A percentile compares a stretch with the other conserved stretches of the same genome.
These are phyloP conservation scores for Xyrauchen texanus DNA, from an alignment of 2,113 vertebrate genomes.

Conservation along the genomic window DNA sequence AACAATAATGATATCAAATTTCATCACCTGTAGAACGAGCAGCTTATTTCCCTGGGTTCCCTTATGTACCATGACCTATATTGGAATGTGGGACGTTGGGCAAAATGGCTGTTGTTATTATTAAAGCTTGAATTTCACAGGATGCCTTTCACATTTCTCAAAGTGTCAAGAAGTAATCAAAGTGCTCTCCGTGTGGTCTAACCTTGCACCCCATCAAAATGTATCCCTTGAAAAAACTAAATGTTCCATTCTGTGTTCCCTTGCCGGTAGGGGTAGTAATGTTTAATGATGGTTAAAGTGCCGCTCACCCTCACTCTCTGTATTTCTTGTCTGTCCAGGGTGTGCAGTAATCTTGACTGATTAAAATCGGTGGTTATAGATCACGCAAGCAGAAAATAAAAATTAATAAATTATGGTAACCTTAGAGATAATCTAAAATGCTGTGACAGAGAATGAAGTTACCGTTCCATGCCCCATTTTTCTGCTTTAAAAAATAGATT, in stretches of 20 bases:
- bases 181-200: constrained; percentile 35
- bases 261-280: constrained; percentile 43
- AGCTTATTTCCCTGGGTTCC: constrained; percentile 7
- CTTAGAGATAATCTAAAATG: too few relatives aligned
- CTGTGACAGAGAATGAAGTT: too few relatives aligned
- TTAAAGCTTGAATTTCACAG: neutral
- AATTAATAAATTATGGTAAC: neutral
- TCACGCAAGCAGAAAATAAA: neutral
- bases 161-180: neutral
- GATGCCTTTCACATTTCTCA: constrained; percentile 20
- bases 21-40: constrained; percentile 9
- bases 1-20: constrained; percentile 6
- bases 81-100: neutral
- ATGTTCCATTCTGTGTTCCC: constrained; percentile 65
- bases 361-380: neutral
- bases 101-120: constrained; percentile 1
- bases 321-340: neutral
- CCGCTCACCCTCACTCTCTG: constrained; percentile 28
- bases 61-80: neutral
- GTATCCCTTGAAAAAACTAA: constrained; percentile 63
- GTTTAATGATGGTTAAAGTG: constrained; percentile 60
- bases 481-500: too few relatives aligned
- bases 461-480: too few relatives aligned
- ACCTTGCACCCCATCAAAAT: constrained; percentile 58
- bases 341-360: neutral